These are phyloP conservation scores for Acanthurus lineatus DNA, from an alignment of 2,797 vertebrate species.

Conservation along the genomic window DNA sequence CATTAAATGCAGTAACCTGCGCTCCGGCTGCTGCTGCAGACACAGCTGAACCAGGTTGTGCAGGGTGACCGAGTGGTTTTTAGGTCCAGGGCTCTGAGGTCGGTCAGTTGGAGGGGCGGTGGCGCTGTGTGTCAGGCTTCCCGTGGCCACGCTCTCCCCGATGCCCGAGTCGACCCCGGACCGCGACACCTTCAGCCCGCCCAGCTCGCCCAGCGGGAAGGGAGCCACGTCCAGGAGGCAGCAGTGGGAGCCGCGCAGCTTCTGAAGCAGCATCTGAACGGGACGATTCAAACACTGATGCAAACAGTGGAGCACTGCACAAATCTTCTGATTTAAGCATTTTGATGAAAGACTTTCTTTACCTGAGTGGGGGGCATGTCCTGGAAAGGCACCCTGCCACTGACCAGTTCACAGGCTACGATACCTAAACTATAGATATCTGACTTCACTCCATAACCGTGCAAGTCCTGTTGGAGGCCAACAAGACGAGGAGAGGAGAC, in stretches of 20 bases:
- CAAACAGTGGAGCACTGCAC: not conserved
- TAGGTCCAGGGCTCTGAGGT: conserved; percentile 90
- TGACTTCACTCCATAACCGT: conserved; percentile 96
- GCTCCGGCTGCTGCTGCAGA: conserved; percentile 95
- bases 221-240: conserved; percentile 90
- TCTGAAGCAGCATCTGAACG: conserved; percentile 95
- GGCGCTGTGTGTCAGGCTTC: conserved; percentile 89
- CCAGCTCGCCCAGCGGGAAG: conserved; percentile 90
- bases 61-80: conserved; percentile 94
- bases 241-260: conserved; percentile 92
- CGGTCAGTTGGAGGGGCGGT: conserved; percentile 89
- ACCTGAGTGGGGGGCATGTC: conserved; percentile 97
- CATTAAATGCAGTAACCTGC: conserved; percentile 80
- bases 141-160: conserved; percentile 91
- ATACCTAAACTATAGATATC: conserved; percentile 99
- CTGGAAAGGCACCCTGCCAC: conserved; percentile 95
- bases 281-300: not conserved
- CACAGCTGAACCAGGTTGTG: conserved; percentile 95
- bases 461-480: conserved; percentile 89
- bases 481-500: conserved; percentile 1
- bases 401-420: conserved; percentile 96
- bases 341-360: conserved; percentile 27
- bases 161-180: conserved; percentile 97
- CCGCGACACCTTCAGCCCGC: conserved; percentile 92
- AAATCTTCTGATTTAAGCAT: not conserved